These are phyloP conservation scores for Emydoidea blandingii DNA, from an alignment of 2,797 vertebrate genomes.

Conservation along the genomic window DNA sequence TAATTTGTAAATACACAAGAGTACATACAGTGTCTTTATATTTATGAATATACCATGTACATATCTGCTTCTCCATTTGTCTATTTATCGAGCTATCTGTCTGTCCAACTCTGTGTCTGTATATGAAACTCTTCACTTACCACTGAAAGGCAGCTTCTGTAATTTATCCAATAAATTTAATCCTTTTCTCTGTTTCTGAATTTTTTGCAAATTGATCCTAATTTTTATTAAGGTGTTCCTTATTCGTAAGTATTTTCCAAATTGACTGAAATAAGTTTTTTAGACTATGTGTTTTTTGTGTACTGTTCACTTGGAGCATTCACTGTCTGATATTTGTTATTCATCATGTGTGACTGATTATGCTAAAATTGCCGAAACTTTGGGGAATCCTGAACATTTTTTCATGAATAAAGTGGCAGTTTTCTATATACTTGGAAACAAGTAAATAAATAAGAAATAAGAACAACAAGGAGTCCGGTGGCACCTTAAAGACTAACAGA, in stretches of 20 bases:
- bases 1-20: not conserved
- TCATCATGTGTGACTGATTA: not conserved
- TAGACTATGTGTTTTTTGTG: not conserved
- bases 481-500: too few species aligned
- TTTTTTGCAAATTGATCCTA: not conserved
- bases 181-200: not conserved
- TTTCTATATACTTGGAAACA: not conserved
- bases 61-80: not conserved
- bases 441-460: not conserved
- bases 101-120: not conserved
- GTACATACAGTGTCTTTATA: not conserved
- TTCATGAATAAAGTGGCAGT: not conserved
- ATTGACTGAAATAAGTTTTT: not conserved
- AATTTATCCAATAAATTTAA: conserved; percentile 7
- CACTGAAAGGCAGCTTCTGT: conserved; percentile 49
- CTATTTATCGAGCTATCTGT: not conserved
- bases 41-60: not conserved
- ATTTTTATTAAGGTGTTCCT: not conserved
- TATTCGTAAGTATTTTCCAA: not conserved
- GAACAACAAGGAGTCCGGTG: not conserved
- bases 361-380: not conserved
- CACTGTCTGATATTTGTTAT: not conserved
- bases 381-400: not conserved
- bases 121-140: not conserved
- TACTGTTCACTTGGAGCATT: not conserved